These are phyloP conservation scores for Paraescarpia echinospica DNA, from an alignment of 1,140 invertebrate species.

Conservation along the genomic window DNA sequence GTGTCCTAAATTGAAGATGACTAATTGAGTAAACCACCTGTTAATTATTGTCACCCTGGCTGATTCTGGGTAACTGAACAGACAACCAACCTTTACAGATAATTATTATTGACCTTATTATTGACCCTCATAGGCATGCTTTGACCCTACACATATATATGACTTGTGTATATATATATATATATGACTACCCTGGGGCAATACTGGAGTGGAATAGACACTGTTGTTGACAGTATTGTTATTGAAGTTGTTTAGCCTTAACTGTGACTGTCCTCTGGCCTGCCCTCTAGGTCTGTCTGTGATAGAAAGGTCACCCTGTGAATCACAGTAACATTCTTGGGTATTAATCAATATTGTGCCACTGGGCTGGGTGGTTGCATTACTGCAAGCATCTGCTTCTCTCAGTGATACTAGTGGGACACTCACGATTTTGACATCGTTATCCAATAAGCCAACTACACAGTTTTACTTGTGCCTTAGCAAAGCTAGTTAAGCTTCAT, in stretches of 20 bases:
- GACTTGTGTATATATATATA: too few relatives aligned
- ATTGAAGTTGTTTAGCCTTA: neutral
- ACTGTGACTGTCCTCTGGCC: neutral
- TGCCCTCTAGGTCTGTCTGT: neutral
- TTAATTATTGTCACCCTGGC: too few relatives aligned
- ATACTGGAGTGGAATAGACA: neutral
- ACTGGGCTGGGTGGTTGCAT: neutral
- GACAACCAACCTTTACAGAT: too few relatives aligned
- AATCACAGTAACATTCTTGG: neutral
- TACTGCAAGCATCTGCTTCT: neutral
- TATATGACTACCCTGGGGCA: too few relatives aligned
- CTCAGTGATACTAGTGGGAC: neutral
- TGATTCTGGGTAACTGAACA: too few relatives aligned
- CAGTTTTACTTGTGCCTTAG: neutral
- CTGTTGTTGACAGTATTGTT: neutral
- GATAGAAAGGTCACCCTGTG: neutral
- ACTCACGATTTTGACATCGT: neutral
- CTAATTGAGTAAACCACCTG: too few relatives aligned
- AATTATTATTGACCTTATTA: too few relatives aligned
- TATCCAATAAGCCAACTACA: neutral
- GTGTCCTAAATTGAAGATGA: too few relatives aligned
- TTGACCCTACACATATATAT: too few relatives aligned
- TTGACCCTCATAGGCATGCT: too few relatives aligned
- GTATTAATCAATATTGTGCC: slow-evolving; percentile 2
- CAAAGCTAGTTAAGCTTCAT: neutral